Base-by-base conservation (phyloP, 2,113 vertebrate species). In the Cettia cetti region DNA sequence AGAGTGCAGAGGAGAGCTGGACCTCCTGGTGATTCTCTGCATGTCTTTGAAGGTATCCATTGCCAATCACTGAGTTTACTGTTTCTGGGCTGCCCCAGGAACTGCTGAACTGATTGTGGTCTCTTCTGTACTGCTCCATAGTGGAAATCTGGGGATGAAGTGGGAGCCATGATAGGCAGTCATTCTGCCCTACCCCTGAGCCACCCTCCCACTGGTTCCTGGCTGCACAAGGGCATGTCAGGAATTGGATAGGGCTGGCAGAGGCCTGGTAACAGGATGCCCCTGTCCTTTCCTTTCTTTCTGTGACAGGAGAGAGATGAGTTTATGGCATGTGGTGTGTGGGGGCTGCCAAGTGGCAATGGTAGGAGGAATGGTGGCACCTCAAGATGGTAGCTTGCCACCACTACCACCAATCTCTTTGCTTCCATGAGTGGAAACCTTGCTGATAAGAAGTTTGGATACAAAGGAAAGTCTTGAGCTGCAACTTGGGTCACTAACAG, bases 211-310 rank as follows among this genome's bases (percentile, higher is more conserved):
- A 63, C 94, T 49, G 60, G 37, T 52, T 91, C 40, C 64, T 88
- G 79, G 40, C 85, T 83, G 31, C 60, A 78, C 56, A 86, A 90
- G 54, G 72, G 60, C 90, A 92, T 57, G 76, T 47, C 52, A 92
- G 76, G 88, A 96, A 96, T 16, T 75, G 60, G 90, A 95, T 39
- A 84, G 72, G 82, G 90, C 65, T 96, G 92, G 68, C 88, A 93
- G 71, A 90, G 56, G 56, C 60, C 63, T 82, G 87, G 24, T 93
- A 96, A 96, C 72, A 78, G 54, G 79, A 97, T 74, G 35, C 87
- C 75, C 61, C 71, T 95, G 89, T 95, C 85, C 84, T 96, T 85
- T 94, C 78, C 69, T 93, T 89, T 91, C 65, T 91, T 91, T 92
- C 80, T 82, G 53, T 68, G 80, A 64, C 2, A 2, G 75, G 30